phyloP scores from a whole-genome alignment of 2,797 vertebrate genomes.

The Cryptoblepharus egeriae region DNA sequence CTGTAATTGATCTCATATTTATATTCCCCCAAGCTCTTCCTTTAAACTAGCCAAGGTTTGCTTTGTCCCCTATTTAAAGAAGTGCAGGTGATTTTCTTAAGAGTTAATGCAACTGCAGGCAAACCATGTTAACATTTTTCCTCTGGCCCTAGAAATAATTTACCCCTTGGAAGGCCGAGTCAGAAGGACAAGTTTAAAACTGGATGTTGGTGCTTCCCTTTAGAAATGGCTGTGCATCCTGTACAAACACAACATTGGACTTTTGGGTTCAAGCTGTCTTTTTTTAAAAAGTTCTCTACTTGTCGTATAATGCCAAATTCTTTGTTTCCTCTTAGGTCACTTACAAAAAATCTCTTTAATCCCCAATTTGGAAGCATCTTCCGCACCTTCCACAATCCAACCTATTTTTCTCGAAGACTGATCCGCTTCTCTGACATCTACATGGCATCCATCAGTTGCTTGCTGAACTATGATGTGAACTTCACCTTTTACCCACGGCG shows the following conservation, averaged over 20 bases:
- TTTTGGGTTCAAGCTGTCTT: not conserved
- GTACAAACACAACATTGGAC: too few relatives aligned
- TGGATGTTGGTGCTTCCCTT: not conserved
- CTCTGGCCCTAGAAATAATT: too few relatives aligned
- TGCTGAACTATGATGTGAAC: constrained; percentile 80
- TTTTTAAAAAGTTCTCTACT: not conserved
- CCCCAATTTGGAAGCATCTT: constrained; percentile 84
- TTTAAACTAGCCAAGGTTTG: not conserved
- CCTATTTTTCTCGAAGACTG: constrained; percentile 81
- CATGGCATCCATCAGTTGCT: constrained; percentile 84
- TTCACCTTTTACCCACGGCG: constrained; percentile 84
- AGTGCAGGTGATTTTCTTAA: not conserved
- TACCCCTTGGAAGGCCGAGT: too few relatives aligned
- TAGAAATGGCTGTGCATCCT: not conserved
- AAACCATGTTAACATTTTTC: not conserved
- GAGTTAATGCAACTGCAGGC: too few relatives aligned
- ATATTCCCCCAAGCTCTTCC: fast-evolving
- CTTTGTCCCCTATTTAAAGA: not conserved
- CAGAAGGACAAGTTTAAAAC: not conserved
- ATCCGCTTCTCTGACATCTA: constrained; percentile 84
- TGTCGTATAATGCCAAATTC: not conserved
- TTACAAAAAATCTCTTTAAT: constrained; percentile 83
- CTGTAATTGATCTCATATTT: not conserved
- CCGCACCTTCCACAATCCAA: constrained; percentile 84
- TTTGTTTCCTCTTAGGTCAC: constrained; percentile 64